Evolutionary conservation across 2,888 invertebrate genomes (phyloP).

Genomic region (Caenorhabditis uteleia): DNA sequence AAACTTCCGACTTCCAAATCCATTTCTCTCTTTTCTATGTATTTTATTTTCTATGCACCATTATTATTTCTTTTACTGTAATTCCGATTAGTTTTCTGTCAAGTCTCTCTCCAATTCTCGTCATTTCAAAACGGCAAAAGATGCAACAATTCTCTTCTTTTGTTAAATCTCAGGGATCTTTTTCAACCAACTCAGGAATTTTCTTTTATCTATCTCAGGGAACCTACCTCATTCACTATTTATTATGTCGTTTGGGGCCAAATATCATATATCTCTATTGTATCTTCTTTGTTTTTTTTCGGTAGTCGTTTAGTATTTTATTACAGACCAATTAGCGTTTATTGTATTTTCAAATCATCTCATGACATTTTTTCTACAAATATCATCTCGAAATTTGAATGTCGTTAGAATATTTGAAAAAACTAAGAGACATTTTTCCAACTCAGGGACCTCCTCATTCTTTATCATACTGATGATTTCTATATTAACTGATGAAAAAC

Average conservation of each 20-base stretch:
- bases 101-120: constrained; percentile 16
- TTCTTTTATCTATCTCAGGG: constrained; percentile 48
- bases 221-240: constrained; percentile 31
- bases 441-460: constrained; percentile 36
- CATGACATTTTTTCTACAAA: constrained; percentile 1
- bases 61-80: constrained; percentile 1
- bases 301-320: background rate
- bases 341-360: background rate
- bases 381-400: no score
- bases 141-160: constrained; percentile 10
- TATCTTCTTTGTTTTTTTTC: background rate
- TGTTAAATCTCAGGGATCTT: constrained; percentile 33
- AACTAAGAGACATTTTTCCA: background rate
- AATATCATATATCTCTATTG: constrained; percentile 13
- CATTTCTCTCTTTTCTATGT: no score
- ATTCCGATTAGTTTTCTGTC: constrained; percentile 10
- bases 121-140: constrained; percentile 17
- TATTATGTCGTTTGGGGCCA: constrained; percentile 19
- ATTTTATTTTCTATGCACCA: no score
- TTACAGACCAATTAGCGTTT: background rate
- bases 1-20: no score
- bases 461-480: constrained; percentile 36
- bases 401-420: no score
- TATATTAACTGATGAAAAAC: constrained; percentile 26
- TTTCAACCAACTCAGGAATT: constrained; percentile 46